These are phyloP conservation scores for Phyto melanocephala DNA, from an alignment of 2,888 invertebrate genomes.

Conservation along the genomic window DNA sequence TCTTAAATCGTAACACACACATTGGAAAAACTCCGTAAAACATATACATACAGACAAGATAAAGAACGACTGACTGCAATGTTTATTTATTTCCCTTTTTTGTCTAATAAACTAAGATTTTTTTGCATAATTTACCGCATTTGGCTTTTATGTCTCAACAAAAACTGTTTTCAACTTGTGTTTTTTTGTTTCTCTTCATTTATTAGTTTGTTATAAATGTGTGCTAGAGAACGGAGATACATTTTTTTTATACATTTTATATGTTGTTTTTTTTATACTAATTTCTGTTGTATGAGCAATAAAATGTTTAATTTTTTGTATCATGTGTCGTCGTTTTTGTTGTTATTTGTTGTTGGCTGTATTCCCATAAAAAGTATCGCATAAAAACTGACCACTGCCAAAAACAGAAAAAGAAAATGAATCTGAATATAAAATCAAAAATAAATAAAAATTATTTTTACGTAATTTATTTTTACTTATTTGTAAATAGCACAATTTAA, in stretches of 20 bases:
- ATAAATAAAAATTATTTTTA: not conserved
- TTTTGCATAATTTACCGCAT: constrained; percentile 43
- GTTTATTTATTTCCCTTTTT: not conserved
- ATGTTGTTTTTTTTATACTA: not conserved
- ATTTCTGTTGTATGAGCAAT: constrained; percentile 28
- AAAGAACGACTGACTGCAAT: not conserved
- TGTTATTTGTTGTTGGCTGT: constrained; percentile 38
- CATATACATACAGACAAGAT: too few species aligned
- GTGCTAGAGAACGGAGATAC: not conserved
- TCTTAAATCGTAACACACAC: too few species aligned
- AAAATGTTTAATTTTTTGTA: constrained; percentile 24
- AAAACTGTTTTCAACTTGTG: not conserved
- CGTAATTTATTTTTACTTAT: constrained; percentile 22
- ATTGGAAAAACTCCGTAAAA: too few species aligned
- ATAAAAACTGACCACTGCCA: constrained; percentile 56
- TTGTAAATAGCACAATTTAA: not conserved
- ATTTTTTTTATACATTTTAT: not conserved
- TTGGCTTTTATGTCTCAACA: constrained; percentile 2
- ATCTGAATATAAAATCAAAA: not conserved
- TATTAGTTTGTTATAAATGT: not conserved
- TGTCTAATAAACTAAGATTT: not conserved
- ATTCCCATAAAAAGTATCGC: constrained; percentile 50
- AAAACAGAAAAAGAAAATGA: not conserved
- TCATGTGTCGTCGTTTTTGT: not conserved
- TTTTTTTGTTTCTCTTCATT: not conserved